Percentiles rank a stretch among this genome's conserved stretches.
These are phyloP conservation scores for Scaptomyza polygonia DNA, from an alignment of 2,888 invertebrate genomes.

Conservation along the genomic window DNA sequence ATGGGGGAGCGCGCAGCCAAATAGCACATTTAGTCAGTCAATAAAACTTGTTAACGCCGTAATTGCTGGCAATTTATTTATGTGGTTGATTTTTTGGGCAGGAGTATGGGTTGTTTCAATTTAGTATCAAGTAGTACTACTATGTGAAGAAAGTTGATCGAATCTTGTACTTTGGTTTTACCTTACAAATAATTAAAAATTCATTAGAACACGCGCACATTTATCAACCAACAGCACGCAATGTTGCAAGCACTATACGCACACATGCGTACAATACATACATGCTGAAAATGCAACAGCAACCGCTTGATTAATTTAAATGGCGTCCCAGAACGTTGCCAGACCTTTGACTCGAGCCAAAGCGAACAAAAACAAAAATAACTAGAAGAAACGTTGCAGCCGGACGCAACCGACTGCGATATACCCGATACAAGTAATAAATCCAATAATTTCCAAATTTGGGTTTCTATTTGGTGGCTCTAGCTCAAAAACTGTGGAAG, in stretches of 20 bases:
- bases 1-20: constrained; percentile 27
- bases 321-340: constrained; percentile 34
- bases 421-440: no score
- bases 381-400: no score
- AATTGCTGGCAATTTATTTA: constrained; percentile 85
- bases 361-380: neutral
- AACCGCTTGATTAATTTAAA: constrained; percentile 64
- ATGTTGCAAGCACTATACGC: constrained; percentile 17
- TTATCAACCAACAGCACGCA: constrained; percentile 60
- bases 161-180: constrained; percentile 52
- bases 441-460: no score
- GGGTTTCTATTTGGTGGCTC: no score
- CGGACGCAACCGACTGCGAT: no score
- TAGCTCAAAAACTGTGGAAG: no score
- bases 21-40: constrained; percentile 83
- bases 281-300: constrained; percentile 29
- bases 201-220: constrained; percentile 68
- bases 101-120: constrained; percentile 24
- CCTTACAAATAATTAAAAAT: constrained; percentile 70
- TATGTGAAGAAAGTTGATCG: constrained; percentile 36
- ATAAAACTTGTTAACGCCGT: constrained; percentile 85
- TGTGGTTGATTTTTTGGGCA: constrained; percentile 52
- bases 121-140: constrained; percentile 53
- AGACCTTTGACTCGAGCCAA: constrained; percentile 26
- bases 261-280: neutral